phyloP scores from a whole-genome alignment of 2,888 invertebrate species.

The Stenodera caucasica region DNA sequence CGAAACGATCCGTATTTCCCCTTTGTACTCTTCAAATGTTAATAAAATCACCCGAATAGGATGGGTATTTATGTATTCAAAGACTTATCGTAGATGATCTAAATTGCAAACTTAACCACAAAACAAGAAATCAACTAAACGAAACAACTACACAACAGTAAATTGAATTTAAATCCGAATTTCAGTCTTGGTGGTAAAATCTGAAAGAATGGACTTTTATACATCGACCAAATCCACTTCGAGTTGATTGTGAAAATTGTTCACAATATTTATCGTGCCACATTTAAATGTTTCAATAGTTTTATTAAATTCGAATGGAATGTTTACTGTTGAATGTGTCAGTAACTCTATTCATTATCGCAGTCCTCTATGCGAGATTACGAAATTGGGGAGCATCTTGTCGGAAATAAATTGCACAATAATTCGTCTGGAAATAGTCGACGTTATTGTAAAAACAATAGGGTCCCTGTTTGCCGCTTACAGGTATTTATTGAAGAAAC shows the following conservation, averaged over 20 bases:
- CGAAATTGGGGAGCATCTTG: slow-evolving; percentile 26
- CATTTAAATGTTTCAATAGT: not conserved
- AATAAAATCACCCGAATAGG: not conserved
- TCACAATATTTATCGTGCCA: too few relatives aligned
- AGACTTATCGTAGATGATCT: slow-evolving; percentile 1
- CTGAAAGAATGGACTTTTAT: not conserved
- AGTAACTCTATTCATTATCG: slow-evolving; percentile 23
- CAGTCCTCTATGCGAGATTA: slow-evolving; percentile 19
- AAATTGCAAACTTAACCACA: slow-evolving; percentile 7
- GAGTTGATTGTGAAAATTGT: too few relatives aligned
- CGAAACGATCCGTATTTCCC: not conserved
- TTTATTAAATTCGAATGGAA: slow-evolving; percentile 1
- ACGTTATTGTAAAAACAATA: slow-evolving; percentile 21
- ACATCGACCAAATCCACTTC: too few relatives aligned
- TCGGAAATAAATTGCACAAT: slow-evolving; percentile 28
- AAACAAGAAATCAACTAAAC: slow-evolving; percentile 4
- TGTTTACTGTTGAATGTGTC: slow-evolving; percentile 11
- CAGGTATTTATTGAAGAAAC: slow-evolving; percentile 27
- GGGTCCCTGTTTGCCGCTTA: slow-evolving; percentile 15
- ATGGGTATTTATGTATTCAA: slow-evolving; percentile 2
- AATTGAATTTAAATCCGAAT: slow-evolving; percentile 4
- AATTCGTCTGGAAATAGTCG: slow-evolving; percentile 27
- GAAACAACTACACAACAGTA: not conserved
- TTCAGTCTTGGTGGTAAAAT: not conserved
- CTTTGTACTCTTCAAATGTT: not conserved